These are phyloP conservation scores for Ctena decussata DNA, from an alignment of 2,888 invertebrate species.

Conservation along the genomic window DNA sequence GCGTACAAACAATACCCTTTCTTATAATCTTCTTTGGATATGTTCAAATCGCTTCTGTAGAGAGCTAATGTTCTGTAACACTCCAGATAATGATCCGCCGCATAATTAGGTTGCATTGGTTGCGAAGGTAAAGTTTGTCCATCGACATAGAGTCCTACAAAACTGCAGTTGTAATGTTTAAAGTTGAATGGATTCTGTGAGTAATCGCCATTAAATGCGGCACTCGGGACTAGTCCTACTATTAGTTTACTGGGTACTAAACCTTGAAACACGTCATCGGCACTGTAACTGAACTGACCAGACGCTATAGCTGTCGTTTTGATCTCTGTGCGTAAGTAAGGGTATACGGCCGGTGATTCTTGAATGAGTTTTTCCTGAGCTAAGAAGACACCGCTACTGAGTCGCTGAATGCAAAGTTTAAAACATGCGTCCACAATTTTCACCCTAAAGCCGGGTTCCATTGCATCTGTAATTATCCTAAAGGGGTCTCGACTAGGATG, in stretches of 20 bases:
- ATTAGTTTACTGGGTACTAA: constrained; percentile 31
- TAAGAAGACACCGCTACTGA: constrained; percentile 29
- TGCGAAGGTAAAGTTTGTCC: constrained; percentile 26
- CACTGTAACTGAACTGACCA: constrained; percentile 37
- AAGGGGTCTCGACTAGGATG: constrained; percentile 40
- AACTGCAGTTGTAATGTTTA: constrained; percentile 43
- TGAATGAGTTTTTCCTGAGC: constrained; percentile 39
- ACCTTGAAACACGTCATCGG: constrained; percentile 42
- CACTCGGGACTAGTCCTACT: constrained; percentile 21
- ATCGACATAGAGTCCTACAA: constrained; percentile 30
- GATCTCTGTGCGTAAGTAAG: constrained; percentile 38
- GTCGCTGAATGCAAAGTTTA: constrained; percentile 52
- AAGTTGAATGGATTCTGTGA: constrained; percentile 40
- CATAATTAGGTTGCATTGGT: constrained; percentile 43
- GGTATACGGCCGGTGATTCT: constrained; percentile 45
- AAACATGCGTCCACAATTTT: constrained; percentile 49
- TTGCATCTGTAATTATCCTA: constrained; percentile 34
- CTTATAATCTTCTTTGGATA: constrained; percentile 14
- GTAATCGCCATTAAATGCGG: constrained; percentile 27
- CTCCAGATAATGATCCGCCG: neutral
- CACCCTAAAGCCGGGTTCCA: constrained; percentile 13
- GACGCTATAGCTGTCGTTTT: constrained; percentile 46
- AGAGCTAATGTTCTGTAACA: constrained; percentile 32
- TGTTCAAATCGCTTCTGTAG: constrained; percentile 11
- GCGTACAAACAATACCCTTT: constrained; percentile 34